Evolutionary conservation across 2,888 invertebrate species (phyloP), one percentile per base, ranked within the genome.

Genomic region (Acleris sparsana): DNA sequence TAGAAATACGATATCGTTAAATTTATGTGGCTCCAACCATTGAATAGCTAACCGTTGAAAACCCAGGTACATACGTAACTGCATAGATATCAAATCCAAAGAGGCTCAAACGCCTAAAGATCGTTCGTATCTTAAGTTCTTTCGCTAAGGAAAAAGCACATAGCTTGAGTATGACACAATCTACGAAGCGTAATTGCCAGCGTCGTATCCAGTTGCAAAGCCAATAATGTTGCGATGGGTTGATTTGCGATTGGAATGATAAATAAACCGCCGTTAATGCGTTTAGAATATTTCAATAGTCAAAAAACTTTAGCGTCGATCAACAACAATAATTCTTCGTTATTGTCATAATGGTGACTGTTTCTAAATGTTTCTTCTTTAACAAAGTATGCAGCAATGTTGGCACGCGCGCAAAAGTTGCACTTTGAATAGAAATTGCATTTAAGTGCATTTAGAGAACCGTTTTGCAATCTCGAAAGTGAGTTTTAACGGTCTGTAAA

Each of bases 151-250:
- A 13, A 18, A 20, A 53, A 57, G 51, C 48, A 56, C 68, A 70
- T 70, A 58, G 61, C 53, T 70, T 20, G 59, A 44, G 63, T 66
- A 68, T 70, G 67, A 70, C 70, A 68, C 70, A 70, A 70, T 70
- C 68, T 67, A 29, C 49, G 49, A 20, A 59, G 62, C 62, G 56
- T 59, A 64, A 53, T 62, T 62, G 58, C 66, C 53, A 66, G 52
- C 62, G 61, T 62, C 52, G 52, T 66, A 66, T 66, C 66, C 57
- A 66, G 53, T 66, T 66, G 66, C 62, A 62, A 18, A 29, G 44
- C 49, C 60, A 51, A 51, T 65, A 59, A 57, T 48, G 53, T 57
- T n/a, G 62, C 17, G 56, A 65, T 55, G 65, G 49, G 49, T 17
- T 25, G 5, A 33, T 33, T 16, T 25, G 43, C 29, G 60, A 65